phyloP scores from a whole-genome alignment of 1,140 invertebrate species.

The Samia ricini region DNA sequence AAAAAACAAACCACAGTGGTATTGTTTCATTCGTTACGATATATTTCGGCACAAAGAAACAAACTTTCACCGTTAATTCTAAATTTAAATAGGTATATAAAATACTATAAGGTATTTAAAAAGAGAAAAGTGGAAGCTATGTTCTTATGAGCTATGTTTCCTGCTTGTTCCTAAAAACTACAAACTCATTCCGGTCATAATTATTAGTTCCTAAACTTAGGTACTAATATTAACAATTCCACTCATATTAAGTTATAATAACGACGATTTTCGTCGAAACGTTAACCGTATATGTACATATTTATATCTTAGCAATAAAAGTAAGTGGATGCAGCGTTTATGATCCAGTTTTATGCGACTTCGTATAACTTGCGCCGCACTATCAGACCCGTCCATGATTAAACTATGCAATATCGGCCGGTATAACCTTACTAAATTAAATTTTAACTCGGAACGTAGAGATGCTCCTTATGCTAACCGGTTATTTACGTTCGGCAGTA shows the following conservation, averaged over 20 bases:
- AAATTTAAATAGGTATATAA: too few species aligned
- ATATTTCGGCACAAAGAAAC: too few species aligned
- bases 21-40: too few species aligned
- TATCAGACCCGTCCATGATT: slow-evolving; percentile 49
- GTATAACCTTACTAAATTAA: slow-evolving; percentile 57
- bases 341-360: slow-evolving; percentile 47
- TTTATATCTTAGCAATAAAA: slow-evolving; percentile 38
- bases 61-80: too few species aligned
- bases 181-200: too few species aligned
- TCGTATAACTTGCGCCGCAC: slow-evolving; percentile 47
- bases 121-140: too few species aligned
- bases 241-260: slow-evolving; percentile 15
- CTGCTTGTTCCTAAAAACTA: too few species aligned
- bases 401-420: slow-evolving; percentile 48
- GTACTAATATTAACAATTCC: neutral
- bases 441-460: slow-evolving; percentile 39
- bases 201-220: too few species aligned
- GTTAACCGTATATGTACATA: slow-evolving; percentile 5
- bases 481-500: slow-evolving; percentile 22
- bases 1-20: too few species aligned
- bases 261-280: slow-evolving; percentile 14
- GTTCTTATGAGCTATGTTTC: too few species aligned
- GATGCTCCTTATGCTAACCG: slow-evolving; percentile 20
- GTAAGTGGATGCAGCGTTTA: slow-evolving; percentile 63
- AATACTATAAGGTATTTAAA: too few species aligned